These are phyloP conservation scores for Xanthostigma xanthostigma DNA, from an alignment of 2,888 invertebrate species.

Conservation along the genomic window DNA sequence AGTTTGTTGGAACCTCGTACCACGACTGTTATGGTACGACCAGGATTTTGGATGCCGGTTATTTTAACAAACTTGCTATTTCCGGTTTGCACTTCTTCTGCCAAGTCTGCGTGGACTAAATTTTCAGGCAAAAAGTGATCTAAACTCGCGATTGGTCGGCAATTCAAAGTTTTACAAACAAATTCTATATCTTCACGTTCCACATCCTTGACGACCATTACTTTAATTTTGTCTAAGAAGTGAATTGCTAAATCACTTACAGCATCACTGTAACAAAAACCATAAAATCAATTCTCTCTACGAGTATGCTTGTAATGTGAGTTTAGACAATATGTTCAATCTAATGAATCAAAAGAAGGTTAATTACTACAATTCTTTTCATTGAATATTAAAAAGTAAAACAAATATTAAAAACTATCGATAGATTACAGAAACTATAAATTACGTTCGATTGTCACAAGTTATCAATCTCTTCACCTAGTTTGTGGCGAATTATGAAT, in stretches of 20 bases:
- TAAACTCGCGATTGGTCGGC: conserved; percentile 93
- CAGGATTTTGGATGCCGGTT: conserved; percentile 52
- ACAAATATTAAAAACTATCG: too few relatives aligned
- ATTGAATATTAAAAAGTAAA: too few relatives aligned
- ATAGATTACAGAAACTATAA: too few relatives aligned
- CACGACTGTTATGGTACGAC: conserved; percentile 82
- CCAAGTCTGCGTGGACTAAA: conserved; percentile 81
- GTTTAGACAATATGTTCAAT: neutral
- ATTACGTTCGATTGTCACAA: too few relatives aligned
- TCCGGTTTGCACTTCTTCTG: conserved; percentile 84
- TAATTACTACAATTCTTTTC: too few relatives aligned
- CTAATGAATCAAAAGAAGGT: too few relatives aligned
- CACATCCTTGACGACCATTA: conserved; percentile 94
- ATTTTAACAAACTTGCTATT: conserved; percentile 77
- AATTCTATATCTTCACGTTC: conserved; percentile 98
- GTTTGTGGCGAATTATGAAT: too few relatives aligned
- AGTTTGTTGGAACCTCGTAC: conserved; percentile 79
- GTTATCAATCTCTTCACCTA: too few relatives aligned
- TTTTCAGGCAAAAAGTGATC: conserved; percentile 94
- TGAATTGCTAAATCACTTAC: conserved; percentile 94
- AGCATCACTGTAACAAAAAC: conserved; percentile 61
- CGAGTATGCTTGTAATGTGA: conserved; percentile 1
- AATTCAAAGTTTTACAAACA: conserved; percentile 86
- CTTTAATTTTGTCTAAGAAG: conserved; percentile 97
- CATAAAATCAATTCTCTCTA: neutral